A percentile compares a stretch with the other conserved stretches of the same genome.
Conservation (phyloP, 2,113 vertebrate genomes). For the Tinamus guttatus region DNA sequence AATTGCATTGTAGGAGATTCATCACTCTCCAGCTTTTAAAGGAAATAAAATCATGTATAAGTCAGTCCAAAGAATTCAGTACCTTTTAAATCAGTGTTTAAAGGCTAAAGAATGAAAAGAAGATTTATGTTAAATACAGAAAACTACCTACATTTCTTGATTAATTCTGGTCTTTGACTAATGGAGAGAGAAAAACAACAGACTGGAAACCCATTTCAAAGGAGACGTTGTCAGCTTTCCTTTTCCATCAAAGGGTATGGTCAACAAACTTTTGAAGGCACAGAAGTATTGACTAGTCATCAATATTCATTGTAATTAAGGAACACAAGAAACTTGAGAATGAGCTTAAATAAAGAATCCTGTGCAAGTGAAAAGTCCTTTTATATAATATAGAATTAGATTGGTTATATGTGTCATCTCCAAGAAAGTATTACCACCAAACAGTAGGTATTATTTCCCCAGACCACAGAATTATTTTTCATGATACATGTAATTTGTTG, state of each 20-base stretch:
- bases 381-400: neutral
- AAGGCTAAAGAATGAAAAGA: neutral
- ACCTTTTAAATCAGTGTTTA: neutral
- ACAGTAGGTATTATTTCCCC: neutral
- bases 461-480: neutral
- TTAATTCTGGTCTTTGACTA: neutral
- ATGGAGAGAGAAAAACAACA: neutral
- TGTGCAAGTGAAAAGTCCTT: neutral
- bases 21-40: neutral
- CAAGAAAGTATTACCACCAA: neutral
- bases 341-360: neutral
- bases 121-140: neutral
- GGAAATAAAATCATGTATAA: neutral
- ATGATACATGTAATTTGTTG: neutral
- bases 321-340: neutral
- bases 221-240: neutral
- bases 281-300: neutral
- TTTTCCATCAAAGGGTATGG: neutral
- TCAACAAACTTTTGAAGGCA: neutral
- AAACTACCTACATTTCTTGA: neutral
- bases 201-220: neutral
- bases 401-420: neutral
- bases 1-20: neutral
- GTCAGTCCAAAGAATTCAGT: neutral
- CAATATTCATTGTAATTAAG: neutral